Base-by-base conservation (phyloP, 1,140 invertebrate species). In the Pachyrhynchus sulphureomaculatus region DNA sequence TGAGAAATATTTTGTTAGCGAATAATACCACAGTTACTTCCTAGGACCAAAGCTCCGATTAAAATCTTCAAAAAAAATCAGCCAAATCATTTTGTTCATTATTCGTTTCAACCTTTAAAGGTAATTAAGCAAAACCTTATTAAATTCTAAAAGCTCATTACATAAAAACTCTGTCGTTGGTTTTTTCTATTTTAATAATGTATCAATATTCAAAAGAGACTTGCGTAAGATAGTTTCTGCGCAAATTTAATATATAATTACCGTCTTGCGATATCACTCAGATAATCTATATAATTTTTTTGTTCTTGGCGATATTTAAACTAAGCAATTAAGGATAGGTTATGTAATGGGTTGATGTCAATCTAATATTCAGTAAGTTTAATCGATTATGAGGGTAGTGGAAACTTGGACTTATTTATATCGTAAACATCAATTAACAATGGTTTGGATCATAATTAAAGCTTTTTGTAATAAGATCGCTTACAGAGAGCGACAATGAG, bases 161-260 rank as follows among this genome's bases (percentile, higher is more conserved):
- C 36, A 48, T 58, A 58, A 58, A 58, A 58, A 48, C 29, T 1
- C 20, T 56, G 53, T 41, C 39, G 44, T 32, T 56, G 39, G 45
- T 58, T 58, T n/a, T 56, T 58, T 58, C 44, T 58, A 47, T 58
- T 58, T 47, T 58, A 58, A 48, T 58, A 24, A 58, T 39, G 17
- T 58, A 58, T 58, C 55, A 58, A 58, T 58, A 58, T 58, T 58
- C 55, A 58, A 58, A 49, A 58, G 45, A 20, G n/a, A 10, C 18
- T 58, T 58, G 45, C 45, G 55, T 58, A 58, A 56, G 39, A 58
- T 21, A 13, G 21, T 42, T 34, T 13, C 24, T 29, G 37, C 24
- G 39, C 39, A 32, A 44, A 26, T 55, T 55, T 55, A 24, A 55
- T 44, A 55, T 44, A 55, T 55, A 55, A 55, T 55, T 55, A 45